Evolutionary conservation across 1,140 invertebrate species (phyloP).

Genomic region (Brachionus manjavacas): DNA sequence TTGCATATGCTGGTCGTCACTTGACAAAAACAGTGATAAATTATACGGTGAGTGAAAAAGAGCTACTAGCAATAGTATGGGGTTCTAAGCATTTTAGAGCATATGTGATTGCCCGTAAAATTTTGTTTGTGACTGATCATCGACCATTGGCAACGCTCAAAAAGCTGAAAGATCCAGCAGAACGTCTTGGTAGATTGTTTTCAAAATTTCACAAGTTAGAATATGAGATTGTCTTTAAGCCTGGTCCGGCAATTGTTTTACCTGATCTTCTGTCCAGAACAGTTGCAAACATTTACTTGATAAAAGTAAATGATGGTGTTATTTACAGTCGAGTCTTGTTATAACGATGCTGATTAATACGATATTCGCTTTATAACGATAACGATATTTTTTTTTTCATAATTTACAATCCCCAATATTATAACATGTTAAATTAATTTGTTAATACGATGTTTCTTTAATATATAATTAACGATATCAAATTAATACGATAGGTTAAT

Average conservation of each 20-base stretch:
- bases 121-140: background rate
- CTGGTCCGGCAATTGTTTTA: background rate
- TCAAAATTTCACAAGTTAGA: background rate
- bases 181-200: background rate
- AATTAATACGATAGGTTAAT: too few relatives aligned
- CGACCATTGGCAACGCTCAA: background rate
- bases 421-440: too few relatives aligned
- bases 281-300: background rate
- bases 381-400: too few relatives aligned
- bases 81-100: background rate
- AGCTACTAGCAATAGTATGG: background rate
- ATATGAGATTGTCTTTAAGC: background rate
- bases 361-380: too few relatives aligned
- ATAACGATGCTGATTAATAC: too few relatives aligned
- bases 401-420: too few relatives aligned
- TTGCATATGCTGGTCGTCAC: background rate
- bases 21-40: constrained; percentile 4
- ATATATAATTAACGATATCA: too few relatives aligned
- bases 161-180: background rate
- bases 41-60: background rate
- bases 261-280: background rate
- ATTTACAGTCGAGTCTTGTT: too few relatives aligned
- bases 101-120: background rate
- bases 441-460: too few relatives aligned
- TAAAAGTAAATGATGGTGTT: background rate